Conservation (phyloP, 2,113 vertebrate species). For the Barbus barbus region DNA sequence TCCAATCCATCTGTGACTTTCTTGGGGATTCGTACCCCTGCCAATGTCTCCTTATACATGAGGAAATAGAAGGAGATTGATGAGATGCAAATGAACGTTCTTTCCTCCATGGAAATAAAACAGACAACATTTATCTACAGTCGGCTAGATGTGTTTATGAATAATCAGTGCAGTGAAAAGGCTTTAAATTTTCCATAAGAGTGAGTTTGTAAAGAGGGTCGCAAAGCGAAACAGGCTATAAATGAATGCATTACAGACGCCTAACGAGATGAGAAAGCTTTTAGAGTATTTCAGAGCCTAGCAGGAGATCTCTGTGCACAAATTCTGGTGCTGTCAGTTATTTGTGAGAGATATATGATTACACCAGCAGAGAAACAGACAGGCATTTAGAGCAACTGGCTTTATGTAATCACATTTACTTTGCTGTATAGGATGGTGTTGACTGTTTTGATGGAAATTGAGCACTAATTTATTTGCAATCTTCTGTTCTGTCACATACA, state of each 20-base stretch:
- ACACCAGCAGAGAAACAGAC: conserved; percentile 35
- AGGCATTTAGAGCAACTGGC: conserved; percentile 21
- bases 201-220: background rate
- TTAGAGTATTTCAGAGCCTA: no score
- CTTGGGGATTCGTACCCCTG: background rate
- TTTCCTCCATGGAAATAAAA: conserved; percentile 43
- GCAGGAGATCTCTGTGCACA: conserved; percentile 11
- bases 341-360: background rate
- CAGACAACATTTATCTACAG: conserved; percentile 48
- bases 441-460: conserved; percentile 37
- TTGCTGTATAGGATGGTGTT: conserved; percentile 36
- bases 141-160: conserved; percentile 47
- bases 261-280: no score
- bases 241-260: no score
- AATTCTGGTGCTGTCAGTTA: conserved; percentile 44
- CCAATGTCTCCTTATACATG: conserved; percentile 7
- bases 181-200: conserved; percentile 37
- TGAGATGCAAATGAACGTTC: conserved; percentile 19
- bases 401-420: conserved; percentile 53
- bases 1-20: conserved; percentile 28
- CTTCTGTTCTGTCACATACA: background rate
- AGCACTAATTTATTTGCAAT: background rate
- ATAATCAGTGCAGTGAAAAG: conserved; percentile 46
- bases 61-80: conserved; percentile 42
- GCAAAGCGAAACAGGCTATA: conserved; percentile 17